Percentiles rank a stretch among this genome's conserved stretches.
Evolutionary conservation across 2,888 invertebrate genomes (phyloP).

Genomic region (Podabrus alpinus): DNA sequence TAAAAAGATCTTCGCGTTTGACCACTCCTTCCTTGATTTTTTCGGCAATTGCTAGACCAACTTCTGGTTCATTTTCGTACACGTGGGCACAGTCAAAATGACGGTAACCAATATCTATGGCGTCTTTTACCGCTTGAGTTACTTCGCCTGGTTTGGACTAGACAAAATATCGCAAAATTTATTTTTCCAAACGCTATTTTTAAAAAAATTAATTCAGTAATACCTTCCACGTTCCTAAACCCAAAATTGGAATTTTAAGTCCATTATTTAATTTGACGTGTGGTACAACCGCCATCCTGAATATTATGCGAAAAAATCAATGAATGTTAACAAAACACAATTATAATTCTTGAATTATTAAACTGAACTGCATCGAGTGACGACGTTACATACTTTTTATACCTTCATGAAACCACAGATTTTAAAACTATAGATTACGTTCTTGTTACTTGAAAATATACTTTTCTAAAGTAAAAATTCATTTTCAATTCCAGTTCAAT

Average conservation of each 20-base stretch:
- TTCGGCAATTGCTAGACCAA: constrained; percentile 65
- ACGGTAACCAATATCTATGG: constrained; percentile 76
- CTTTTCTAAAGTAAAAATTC: too few species aligned
- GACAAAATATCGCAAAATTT: not conserved
- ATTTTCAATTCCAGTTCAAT: too few species aligned
- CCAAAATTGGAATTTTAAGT: constrained; percentile 62
- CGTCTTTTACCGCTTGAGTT: constrained; percentile 68
- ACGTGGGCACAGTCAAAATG: constrained; percentile 75
- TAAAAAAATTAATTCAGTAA: constrained; percentile 34
- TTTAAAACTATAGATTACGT: not conserved
- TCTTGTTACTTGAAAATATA: too few species aligned
- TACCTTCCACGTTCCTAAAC: constrained; percentile 71
- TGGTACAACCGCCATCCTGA: constrained; percentile 8
- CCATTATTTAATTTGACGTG: constrained; percentile 61
- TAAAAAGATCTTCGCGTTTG: constrained; percentile 71
- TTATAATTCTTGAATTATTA: not conserved
- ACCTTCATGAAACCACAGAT: not conserved
- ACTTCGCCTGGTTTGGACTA: constrained; percentile 71
- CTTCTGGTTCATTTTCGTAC: constrained; percentile 73
- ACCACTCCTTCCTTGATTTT: constrained; percentile 69
- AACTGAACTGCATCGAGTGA: not conserved
- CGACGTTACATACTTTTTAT: too few species aligned
- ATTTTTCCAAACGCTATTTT: not conserved
- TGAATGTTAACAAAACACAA: not conserved
- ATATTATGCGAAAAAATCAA: not conserved